Conservation (phyloP, 2,888 invertebrate genomes). For the Exocentrus adspersus region DNA sequence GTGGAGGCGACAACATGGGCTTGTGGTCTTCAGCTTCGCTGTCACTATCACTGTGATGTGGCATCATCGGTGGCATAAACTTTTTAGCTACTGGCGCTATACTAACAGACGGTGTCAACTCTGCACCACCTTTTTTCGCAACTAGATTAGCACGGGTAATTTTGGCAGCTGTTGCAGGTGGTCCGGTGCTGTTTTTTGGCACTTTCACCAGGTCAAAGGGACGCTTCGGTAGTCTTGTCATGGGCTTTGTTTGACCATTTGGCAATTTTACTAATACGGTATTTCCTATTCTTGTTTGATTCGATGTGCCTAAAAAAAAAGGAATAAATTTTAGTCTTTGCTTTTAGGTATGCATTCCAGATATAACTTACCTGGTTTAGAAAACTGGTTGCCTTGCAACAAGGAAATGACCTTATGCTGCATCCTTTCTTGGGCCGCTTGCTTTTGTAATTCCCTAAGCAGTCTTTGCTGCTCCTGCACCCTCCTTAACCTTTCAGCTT, state of each 20-base stretch:
- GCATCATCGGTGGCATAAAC: constrained; percentile 44
- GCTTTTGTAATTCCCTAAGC: constrained; percentile 82
- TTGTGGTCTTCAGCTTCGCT: constrained; percentile 56
- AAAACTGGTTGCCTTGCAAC: constrained; percentile 72
- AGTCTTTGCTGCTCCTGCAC: constrained; percentile 88
- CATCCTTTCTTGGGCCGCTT: constrained; percentile 78
- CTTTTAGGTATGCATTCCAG: no score
- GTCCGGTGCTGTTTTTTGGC: constrained; percentile 46
- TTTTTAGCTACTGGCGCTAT: constrained; percentile 64
- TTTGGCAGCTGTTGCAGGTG: constrained; percentile 43
- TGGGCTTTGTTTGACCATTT: constrained; percentile 63
- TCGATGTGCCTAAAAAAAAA: constrained; percentile 52
- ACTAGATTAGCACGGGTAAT: constrained; percentile 36
- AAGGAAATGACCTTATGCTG: constrained; percentile 77
- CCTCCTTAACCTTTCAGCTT: constrained; percentile 85
- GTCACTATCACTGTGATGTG: constrained; percentile 55
- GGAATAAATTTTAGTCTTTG: no score
- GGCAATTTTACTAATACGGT: constrained; percentile 63
- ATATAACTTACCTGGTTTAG: constrained; percentile 54
- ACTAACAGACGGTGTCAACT: constrained; percentile 65
- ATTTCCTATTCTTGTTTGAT: constrained; percentile 59
- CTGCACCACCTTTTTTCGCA: constrained; percentile 47
- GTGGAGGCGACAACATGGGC: constrained; percentile 36
- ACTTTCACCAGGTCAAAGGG: constrained; percentile 60
- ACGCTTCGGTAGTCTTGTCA: constrained; percentile 60